phyloP scores from a whole-genome alignment of 1,140 invertebrate species.

The Zaprionus camerounensis region DNA sequence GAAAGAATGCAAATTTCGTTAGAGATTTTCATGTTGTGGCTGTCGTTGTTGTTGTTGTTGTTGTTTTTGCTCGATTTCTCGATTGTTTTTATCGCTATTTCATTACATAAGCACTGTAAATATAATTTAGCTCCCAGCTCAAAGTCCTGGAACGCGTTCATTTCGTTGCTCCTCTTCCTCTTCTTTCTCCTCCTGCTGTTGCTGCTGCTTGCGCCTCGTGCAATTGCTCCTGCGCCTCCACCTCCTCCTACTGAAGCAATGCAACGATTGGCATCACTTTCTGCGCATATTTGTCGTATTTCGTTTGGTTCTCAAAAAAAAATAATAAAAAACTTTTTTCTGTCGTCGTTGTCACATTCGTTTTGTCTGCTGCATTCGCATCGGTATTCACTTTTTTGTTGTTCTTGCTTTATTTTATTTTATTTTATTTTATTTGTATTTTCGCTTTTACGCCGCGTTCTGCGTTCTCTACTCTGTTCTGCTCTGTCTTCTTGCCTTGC shows the following conservation, averaged over 20 bases:
- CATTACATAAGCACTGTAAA: slow-evolving; percentile 84
- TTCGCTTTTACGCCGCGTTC: slow-evolving; percentile 66
- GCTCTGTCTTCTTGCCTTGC: slow-evolving; percentile 60
- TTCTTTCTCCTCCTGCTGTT: slow-evolving; percentile 31
- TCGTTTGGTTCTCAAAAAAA: slow-evolving; percentile 44
- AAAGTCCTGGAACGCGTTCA: slow-evolving; percentile 81
- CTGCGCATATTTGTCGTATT: slow-evolving; percentile 52
- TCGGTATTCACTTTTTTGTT: slow-evolving; percentile 55
- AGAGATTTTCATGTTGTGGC: not conserved
- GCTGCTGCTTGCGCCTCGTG: slow-evolving; percentile 6
- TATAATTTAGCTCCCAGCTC: slow-evolving; percentile 81
- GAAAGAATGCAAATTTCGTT: slow-evolving; percentile 15
- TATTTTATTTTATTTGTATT: slow-evolving; percentile 30
- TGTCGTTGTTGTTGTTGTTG: not conserved
- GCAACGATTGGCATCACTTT: slow-evolving; percentile 49
- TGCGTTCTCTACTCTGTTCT: slow-evolving; percentile 32
- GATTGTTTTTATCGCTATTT: slow-evolving; percentile 5
- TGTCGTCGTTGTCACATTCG: slow-evolving; percentile 78
- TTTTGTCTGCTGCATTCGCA: slow-evolving; percentile 77
- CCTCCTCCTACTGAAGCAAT: slow-evolving; percentile 36
- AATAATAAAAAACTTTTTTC: slow-evolving; percentile 40
- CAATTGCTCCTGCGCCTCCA: not conserved
- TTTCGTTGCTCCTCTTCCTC: slow-evolving; percentile 51
- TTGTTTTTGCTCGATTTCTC: not conserved
- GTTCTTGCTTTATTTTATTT: slow-evolving; percentile 13